Evolutionary conservation across 2,888 invertebrate species (phyloP), one percentile per base, ranked within the genome.

Genomic region (Orthosia gothica): DNA sequence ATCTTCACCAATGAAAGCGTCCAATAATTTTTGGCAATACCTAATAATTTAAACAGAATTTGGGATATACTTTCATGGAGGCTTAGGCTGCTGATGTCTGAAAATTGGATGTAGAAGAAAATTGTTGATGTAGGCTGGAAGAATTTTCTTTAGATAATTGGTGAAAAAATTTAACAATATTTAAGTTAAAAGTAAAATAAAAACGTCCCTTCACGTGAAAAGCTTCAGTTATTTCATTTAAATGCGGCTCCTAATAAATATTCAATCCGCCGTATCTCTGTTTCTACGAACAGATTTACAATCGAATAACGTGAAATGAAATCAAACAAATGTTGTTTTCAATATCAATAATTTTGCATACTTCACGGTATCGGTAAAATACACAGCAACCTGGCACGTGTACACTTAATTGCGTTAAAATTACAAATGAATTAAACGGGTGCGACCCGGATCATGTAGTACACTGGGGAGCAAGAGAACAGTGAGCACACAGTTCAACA

Each of bases 401-500:
- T 70, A 73, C 20, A 61, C 49, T 47, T 62, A 67, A 72, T 74
- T 66, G 47, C 18, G 23, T 76, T 66, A 72, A 61, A 61, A 47
- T 76, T 66, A 72, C 64, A 61, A 40, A 20, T 45, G n/a, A 62
- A 68, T 70, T 66, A 61, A 66, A 70, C 26, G 32, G 13, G 54
- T 66, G 50, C 18, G 26, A n/a, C 49, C 20, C 64, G 18, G 71
- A 70, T 71, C 65, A 73, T 65, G 61, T 45, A 59, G 61, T 70
- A 80, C 73, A 73, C 71, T 32, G 52, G 74, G 59, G 76, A 84
- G 23, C 50, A 70, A 70, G 57, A 57, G 70, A 70, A 70, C 79
- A 71, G 52, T 58, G 23, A 77, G 57, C 71, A 58, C 65, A 76
- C 57, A 82, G 74, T 64, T 67, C 23, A 75, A 75, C 79, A 73